phyloP scores from a whole-genome alignment of 1,140 invertebrate genomes.

The Pomacea maculata region DNA sequence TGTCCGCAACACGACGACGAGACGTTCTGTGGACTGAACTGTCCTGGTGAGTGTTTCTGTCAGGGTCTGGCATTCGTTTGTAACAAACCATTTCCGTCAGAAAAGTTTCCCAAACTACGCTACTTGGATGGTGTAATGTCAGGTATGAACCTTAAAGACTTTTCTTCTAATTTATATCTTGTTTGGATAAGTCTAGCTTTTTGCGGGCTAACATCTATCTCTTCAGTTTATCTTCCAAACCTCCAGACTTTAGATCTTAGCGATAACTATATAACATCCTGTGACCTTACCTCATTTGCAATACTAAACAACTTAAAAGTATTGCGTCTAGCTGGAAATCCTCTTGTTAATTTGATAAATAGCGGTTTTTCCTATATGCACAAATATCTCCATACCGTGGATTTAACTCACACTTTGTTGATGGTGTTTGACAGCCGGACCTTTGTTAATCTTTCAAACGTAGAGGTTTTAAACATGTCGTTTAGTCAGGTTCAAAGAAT shows the following conservation, averaged over 20 bases:
- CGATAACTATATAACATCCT: background rate
- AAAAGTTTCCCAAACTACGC: background rate
- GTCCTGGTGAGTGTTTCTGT: constrained; percentile 2
- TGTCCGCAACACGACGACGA: constrained; percentile 23
- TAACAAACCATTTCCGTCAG: background rate
- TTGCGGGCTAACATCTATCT: background rate
- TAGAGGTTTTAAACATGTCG: background rate
- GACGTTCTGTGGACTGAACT: background rate
- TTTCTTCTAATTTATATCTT: background rate
- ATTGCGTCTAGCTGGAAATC: constrained; percentile 3
- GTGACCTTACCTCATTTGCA: background rate
- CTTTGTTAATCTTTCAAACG: background rate
- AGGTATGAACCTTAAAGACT: background rate
- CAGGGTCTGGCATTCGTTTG: constrained; percentile 13
- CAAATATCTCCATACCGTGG: background rate
- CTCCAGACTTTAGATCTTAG: constrained; percentile 9
- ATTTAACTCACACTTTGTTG: background rate
- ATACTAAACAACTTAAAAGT: background rate
- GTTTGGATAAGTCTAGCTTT: background rate
- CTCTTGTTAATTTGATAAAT: background rate
- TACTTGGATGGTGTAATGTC: constrained; percentile 3
- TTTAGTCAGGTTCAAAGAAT: background rate
- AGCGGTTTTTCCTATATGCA: background rate
- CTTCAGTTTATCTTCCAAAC: background rate
- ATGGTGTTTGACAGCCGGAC: background rate